A percentile compares a stretch with the other conserved stretches of the same genome.
These are phyloP conservation scores for Malurus leucopterus DNA, from an alignment of 2,797 vertebrate species.

Conservation along the genomic window DNA sequence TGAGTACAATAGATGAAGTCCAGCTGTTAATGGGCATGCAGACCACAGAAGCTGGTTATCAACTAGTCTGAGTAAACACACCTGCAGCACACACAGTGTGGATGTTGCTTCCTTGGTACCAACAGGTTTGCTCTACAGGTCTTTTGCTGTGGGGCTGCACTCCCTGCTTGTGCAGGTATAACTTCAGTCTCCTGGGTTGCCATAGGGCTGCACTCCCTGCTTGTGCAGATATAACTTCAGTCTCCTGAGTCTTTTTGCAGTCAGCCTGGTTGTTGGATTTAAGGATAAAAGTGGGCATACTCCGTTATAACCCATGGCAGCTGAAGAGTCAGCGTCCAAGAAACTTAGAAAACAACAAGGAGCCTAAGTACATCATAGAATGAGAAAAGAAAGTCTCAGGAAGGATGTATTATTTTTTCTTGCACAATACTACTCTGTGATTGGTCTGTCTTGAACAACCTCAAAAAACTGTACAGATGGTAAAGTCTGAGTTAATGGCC, in stretches of 20 bases:
- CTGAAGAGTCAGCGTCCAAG: background rate
- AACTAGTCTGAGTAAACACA: background rate
- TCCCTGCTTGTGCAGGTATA: background rate
- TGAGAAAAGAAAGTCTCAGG: background rate
- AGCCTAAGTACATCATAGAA: background rate
- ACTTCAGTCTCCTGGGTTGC: background rate
- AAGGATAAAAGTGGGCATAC: background rate
- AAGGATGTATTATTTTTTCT: background rate
- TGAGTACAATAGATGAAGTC: background rate
- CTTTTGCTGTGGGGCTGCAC: fast-evolving
- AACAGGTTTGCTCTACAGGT: background rate
- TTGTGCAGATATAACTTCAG: background rate
- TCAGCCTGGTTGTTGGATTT: background rate
- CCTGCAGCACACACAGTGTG: fast-evolving
- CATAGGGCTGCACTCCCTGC: fast-evolving
- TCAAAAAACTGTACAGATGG: background rate
- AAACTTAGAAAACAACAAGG: background rate
- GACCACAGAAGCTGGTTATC: background rate
- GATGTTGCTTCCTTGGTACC: fast-evolving
- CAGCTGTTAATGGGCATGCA: fast-evolving
- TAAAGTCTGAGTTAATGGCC: background rate
- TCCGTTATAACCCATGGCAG: background rate
- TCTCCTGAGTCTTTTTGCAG: background rate
- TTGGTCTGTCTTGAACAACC: background rate
- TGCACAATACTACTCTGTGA: background rate